phyloP scores from a whole-genome alignment of 1,140 invertebrate species.

The Lutraria rhynchaena region DNA sequence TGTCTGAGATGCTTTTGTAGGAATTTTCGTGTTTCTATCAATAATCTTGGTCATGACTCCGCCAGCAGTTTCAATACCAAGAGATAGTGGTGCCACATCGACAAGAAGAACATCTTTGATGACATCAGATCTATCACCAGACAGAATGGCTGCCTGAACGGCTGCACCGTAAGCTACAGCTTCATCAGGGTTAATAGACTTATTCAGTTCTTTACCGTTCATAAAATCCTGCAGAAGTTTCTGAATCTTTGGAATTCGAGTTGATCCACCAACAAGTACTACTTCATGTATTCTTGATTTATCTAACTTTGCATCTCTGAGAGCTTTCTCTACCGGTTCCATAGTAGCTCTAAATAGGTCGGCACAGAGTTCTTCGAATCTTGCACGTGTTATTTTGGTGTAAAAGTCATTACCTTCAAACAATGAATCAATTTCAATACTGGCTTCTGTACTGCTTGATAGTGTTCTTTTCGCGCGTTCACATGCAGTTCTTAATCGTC shows the following conservation, averaged over 20 bases:
- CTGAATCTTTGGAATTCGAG: constrained; percentile 98
- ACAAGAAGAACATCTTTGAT: constrained; percentile 78
- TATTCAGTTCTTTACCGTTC: constrained; percentile 97
- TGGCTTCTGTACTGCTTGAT: constrained; percentile 95
- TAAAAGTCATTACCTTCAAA: constrained; percentile 98
- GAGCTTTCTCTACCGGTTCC: constrained; percentile 96
- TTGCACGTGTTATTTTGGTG: constrained; percentile 95
- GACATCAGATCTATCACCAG: constrained; percentile 71
- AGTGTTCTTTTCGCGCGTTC: constrained; percentile 97
- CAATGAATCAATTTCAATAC: constrained; percentile 90
- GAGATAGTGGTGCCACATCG: constrained; percentile 80
- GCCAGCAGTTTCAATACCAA: constrained; percentile 85
- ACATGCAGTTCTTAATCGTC: constrained; percentile 95
- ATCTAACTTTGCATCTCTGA: constrained; percentile 96
- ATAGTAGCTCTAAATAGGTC: constrained; percentile 94
- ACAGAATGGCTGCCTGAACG: constrained; percentile 83
- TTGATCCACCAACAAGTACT: constrained; percentile 98
- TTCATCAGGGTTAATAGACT: constrained; percentile 92
- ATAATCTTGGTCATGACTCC: constrained; percentile 85
- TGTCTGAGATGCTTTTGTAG: constrained; percentile 76
- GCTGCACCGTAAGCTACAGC: constrained; percentile 89
- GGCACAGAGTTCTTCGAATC: constrained; percentile 88
- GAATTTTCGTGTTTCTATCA: constrained; percentile 77
- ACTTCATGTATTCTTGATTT: constrained; percentile 97
- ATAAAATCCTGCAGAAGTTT: constrained; percentile 94